These are phyloP conservation scores for Yoshiicerus persimilis DNA, from an alignment of 1,140 invertebrate genomes.

Conservation along the genomic window DNA sequence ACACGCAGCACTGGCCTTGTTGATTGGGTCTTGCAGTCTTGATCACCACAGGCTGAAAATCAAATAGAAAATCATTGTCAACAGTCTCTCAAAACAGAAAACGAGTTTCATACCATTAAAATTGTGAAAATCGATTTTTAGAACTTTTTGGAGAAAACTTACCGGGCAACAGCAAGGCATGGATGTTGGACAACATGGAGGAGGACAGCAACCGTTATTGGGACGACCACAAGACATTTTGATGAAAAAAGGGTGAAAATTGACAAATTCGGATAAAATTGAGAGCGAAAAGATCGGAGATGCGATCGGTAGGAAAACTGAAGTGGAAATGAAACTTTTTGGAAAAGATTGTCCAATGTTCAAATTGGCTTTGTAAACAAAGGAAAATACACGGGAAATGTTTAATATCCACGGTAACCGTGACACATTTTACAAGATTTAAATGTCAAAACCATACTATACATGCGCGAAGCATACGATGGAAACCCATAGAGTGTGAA, in stretches of 20 bases:
- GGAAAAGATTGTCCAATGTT: too few species aligned
- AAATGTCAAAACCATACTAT: too few species aligned
- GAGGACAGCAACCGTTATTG: constrained; percentile 34
- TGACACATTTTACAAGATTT: too few species aligned
- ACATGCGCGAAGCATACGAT: too few species aligned
- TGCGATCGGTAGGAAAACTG: not conserved
- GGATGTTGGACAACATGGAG: constrained; percentile 34
- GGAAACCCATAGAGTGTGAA: too few species aligned
- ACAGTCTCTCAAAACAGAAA: too few species aligned
- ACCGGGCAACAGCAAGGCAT: constrained; percentile 43
- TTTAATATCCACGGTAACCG: too few species aligned
- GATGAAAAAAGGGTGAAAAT: not conserved
- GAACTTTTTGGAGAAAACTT: not conserved
- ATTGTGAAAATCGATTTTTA: not conserved
- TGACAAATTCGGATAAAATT: not conserved
- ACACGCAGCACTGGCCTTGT: constrained; percentile 49
- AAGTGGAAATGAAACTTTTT: not conserved
- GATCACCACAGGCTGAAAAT: constrained; percentile 42
- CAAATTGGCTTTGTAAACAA: too few species aligned
- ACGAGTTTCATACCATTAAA: too few species aligned
- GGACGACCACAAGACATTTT: constrained; percentile 44
- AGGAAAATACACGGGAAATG: too few species aligned
- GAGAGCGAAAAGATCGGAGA: not conserved
- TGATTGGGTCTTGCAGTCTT: constrained; percentile 40
- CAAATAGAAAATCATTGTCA: not conserved